Percentiles rank a stretch among this genome's conserved stretches.
Evolutionary conservation across 2,113 vertebrate species (phyloP).

Genomic region (Myotis davidii): DNA sequence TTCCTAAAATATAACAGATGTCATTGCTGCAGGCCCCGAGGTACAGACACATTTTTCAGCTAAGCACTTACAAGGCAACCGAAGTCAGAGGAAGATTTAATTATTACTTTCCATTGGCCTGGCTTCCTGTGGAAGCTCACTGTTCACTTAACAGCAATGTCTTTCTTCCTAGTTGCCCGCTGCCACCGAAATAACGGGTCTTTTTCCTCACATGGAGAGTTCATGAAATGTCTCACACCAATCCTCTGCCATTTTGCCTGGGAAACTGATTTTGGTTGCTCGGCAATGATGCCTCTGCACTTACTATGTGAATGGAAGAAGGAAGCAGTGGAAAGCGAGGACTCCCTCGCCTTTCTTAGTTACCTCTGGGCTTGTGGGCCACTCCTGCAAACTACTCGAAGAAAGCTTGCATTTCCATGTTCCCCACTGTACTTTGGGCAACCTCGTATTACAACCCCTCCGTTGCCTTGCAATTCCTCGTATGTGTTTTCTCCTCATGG

Average conservation of each 20-base stretch:
- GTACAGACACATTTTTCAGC: conserved; percentile 87
- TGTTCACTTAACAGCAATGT: conserved; percentile 83
- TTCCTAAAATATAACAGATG: conserved; percentile 91
- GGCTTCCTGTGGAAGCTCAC: conserved; percentile 83
- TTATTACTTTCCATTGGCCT: conserved; percentile 87
- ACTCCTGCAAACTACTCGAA: not conserved
- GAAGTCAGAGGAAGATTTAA: conserved; percentile 88
- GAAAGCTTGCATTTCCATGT: not conserved
- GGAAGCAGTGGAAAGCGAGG: not conserved
- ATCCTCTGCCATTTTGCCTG: not conserved
- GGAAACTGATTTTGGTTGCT: conserved; percentile 52
- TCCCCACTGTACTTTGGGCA: not conserved
- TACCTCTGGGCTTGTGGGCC: not conserved
- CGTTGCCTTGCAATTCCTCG: not conserved
- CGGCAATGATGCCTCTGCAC: not conserved
- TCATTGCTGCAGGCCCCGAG: conserved; percentile 88
- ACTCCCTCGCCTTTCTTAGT: not conserved
- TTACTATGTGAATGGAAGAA: not conserved
- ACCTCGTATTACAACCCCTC: not conserved
- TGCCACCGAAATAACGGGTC: conserved; percentile 70
- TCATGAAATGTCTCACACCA: conserved; percentile 62
- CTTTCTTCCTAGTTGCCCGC: conserved; percentile 74
- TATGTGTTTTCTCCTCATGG: not conserved
- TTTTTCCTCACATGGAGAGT: conserved; percentile 64
- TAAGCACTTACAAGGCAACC: conserved; percentile 86